These are phyloP conservation scores for Camelus bactrianus DNA, from an alignment of 2,113 vertebrate genomes.

Conservation along the genomic window DNA sequence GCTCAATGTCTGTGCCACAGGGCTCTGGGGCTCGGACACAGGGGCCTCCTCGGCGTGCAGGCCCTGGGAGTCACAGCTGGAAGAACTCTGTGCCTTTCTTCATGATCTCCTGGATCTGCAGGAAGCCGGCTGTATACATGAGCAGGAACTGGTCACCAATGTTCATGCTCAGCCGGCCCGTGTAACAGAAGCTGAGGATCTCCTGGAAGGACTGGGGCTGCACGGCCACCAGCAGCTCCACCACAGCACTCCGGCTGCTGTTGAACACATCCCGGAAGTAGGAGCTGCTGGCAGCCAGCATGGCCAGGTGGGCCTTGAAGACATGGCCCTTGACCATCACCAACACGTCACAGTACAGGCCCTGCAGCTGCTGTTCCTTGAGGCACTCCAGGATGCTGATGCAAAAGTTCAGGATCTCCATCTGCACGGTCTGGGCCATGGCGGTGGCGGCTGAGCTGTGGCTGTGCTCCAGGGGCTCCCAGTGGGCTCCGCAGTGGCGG, in stretches of 20 bases:
- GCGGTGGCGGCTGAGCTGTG: background rate
- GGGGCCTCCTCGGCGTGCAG: slow-evolving; percentile 94
- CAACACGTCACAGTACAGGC: slow-evolving; percentile 97
- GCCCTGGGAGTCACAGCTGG: slow-evolving; percentile 96
- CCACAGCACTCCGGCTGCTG: slow-evolving; percentile 94
- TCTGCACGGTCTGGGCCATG: slow-evolving; percentile 98
- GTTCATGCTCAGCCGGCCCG: slow-evolving; percentile 97
- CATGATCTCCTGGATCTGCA: slow-evolving; percentile 99
- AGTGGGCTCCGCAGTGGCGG: no score
- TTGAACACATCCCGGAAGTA: slow-evolving; percentile 98
- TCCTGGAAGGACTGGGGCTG: slow-evolving; percentile 98
- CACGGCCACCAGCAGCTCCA: slow-evolving; percentile 95
- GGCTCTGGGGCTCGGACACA: slow-evolving; percentile 94
- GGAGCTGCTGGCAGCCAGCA: slow-evolving; percentile 97
- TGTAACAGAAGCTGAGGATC: slow-evolving; percentile 98
- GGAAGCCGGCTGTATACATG: slow-evolving; percentile 97
- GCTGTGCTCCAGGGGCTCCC: no score
- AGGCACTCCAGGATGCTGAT: slow-evolving; percentile 98
- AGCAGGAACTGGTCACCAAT: slow-evolving; percentile 97
- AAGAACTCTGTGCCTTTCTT: slow-evolving; percentile 98
- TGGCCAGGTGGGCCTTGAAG: slow-evolving; percentile 96
- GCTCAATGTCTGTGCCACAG: slow-evolving; percentile 91
- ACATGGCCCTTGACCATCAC: slow-evolving; percentile 98
- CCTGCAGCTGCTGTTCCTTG: slow-evolving; percentile 98
- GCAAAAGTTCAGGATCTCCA: slow-evolving; percentile 99